Evolutionary conservation across 64 coral and sea anemone genomes (phyloP).

Genomic region (Hydrozoanthus tunicans): DNA sequence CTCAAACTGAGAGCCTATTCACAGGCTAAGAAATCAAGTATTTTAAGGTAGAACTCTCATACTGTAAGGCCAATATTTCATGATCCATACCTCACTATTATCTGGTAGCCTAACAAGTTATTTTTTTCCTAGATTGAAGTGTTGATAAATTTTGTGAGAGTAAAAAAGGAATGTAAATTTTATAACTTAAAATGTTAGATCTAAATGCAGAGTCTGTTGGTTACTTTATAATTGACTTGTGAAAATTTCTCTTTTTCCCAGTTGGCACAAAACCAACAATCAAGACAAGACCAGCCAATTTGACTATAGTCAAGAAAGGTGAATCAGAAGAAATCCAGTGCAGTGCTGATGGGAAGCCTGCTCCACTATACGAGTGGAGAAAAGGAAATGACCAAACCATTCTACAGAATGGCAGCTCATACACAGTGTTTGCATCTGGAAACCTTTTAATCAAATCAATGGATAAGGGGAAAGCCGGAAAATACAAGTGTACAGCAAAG

Average conservation of each 20-base stretch:
- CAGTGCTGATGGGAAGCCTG: constrained; percentile 65
- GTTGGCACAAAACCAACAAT: constrained; percentile 29
- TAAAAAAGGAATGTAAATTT: too few species aligned
- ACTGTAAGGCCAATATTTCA: too few species aligned
- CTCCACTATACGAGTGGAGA: constrained; percentile 69
- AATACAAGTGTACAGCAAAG: constrained; percentile 79
- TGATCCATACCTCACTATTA: too few species aligned
- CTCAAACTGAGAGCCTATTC: too few species aligned
- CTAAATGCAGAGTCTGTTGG: neutral
- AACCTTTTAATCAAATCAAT: constrained; percentile 62
- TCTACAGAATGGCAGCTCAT: constrained; percentile 37
- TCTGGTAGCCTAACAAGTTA: too few species aligned
- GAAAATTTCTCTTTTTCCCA: neutral
- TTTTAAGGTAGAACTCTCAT: too few species aligned
- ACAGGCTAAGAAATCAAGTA: too few species aligned
- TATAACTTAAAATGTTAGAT: too few species aligned
- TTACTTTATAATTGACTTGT: neutral
- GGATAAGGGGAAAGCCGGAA: constrained; percentile 41
- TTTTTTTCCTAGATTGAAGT: too few species aligned
- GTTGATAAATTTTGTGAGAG: too few species aligned
- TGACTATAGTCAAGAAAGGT: neutral
- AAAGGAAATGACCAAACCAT: neutral
- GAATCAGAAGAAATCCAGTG: constrained; percentile 38
- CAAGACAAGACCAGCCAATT: neutral
- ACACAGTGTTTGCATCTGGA: constrained; percentile 54